Conservation (phyloP, 2,888 invertebrate species). For the Uropetala carovei region DNA sequence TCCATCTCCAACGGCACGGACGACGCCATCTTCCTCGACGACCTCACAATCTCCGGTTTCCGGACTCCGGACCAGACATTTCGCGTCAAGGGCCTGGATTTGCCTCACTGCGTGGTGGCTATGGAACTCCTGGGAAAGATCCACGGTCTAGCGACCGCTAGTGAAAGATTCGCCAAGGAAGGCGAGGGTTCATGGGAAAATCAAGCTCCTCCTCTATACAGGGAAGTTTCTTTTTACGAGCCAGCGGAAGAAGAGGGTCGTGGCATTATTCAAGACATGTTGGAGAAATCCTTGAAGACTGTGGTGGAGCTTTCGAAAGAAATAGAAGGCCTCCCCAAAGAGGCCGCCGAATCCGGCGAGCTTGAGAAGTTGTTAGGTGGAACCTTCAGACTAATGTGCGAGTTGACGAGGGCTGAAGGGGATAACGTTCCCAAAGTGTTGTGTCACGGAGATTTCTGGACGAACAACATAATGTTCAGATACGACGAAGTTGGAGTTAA, state of each 20-base stretch:
- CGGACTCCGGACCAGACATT: not conserved
- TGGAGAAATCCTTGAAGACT: not conserved
- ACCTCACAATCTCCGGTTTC: not conserved
- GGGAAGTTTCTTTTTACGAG: not conserved
- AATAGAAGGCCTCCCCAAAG: slow-evolving; percentile 24
- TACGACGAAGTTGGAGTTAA: not conserved
- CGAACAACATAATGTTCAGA: slow-evolving; percentile 39
- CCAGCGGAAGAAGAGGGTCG: not conserved
- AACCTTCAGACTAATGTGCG: not conserved
- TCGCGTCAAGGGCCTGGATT: slow-evolving; percentile 5
- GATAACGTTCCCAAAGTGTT: not conserved
- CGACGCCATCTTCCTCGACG: slow-evolving; percentile 35
- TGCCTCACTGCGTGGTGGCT: slow-evolving; percentile 6
- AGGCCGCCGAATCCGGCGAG: not conserved
- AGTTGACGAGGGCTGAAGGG: not conserved
- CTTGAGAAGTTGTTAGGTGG: not conserved
- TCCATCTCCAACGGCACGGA: slow-evolving; percentile 14
- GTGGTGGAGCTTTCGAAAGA: not conserved
- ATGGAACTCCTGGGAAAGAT: not conserved
- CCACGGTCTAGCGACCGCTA: not conserved
- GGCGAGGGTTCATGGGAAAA: not conserved
- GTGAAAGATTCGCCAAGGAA: not conserved
- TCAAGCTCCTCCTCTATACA: not conserved
- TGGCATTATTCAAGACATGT: not conserved
- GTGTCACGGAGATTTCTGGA: slow-evolving; percentile 39